phyloP scores from a whole-genome alignment of 2,113 vertebrate genomes.

The Synodontis membranacea region DNA sequence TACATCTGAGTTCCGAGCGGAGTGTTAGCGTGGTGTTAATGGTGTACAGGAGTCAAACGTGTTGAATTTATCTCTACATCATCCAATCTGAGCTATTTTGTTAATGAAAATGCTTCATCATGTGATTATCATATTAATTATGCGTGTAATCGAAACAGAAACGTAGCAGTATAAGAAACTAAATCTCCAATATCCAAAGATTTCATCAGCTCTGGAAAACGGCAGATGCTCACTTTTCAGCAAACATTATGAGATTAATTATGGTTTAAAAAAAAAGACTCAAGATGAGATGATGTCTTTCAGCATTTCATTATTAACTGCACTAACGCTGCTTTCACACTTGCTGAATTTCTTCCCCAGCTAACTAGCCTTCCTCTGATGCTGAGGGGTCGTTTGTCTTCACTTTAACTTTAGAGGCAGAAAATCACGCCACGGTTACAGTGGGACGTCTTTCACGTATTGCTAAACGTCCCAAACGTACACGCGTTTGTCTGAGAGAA shows the following conservation, averaged over 20 bases:
- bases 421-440: background rate
- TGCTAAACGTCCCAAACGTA: background rate
- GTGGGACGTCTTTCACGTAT: background rate
- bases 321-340: background rate
- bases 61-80: background rate
- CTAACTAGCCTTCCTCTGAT: background rate
- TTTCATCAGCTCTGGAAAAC: background rate
- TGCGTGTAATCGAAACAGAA: background rate
- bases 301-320: background rate
- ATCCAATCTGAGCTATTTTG: background rate
- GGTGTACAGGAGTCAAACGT: background rate
- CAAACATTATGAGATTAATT: too few relatives aligned
- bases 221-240: background rate
- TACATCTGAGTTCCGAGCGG: conserved; percentile 30
- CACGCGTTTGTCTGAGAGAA: background rate
- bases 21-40: background rate
- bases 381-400: background rate
- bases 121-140: background rate
- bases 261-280: too few relatives aligned
- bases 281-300: background rate
- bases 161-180: background rate
- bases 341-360: background rate
- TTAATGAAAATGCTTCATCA: background rate
- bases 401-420: background rate
- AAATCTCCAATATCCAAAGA: background rate